Evolutionary conservation across 2,113 vertebrate genomes (phyloP).

Genomic region (Brachypteracias leptosomus): DNA sequence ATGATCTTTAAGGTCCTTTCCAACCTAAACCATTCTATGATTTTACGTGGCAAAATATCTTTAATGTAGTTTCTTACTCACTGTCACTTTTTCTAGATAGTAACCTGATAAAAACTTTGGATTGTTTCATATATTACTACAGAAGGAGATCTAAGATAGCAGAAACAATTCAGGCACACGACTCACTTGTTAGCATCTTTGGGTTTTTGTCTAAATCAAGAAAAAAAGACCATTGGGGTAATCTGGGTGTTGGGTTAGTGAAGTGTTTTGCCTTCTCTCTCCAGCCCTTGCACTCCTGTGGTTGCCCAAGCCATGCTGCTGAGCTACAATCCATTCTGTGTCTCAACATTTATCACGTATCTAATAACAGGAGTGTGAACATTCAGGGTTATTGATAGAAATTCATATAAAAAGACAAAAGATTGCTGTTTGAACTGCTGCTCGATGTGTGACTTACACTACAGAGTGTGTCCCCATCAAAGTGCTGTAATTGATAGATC

Average conservation of each 20-base stretch:
- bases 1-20: not conserved
- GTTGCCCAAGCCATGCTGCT: not conserved
- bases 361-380: not conserved
- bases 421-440: not conserved
- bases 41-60: not conserved
- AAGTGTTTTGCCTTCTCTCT: not conserved
- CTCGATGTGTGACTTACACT: not conserved
- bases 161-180: not conserved
- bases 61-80: not conserved
- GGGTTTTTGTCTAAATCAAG: too few species aligned
- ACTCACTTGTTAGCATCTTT: too few species aligned
- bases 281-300: not conserved
- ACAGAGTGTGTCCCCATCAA: not conserved
- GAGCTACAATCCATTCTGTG: not conserved
- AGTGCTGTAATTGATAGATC: not conserved
- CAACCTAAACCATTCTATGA: not conserved
- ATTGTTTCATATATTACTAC: not conserved
- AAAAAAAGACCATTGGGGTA: not conserved
- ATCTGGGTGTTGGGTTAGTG: rapidly evolving
- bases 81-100: not conserved
- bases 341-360: not conserved
- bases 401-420: not conserved
- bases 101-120: rapidly evolving
- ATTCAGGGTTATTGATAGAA: not conserved
- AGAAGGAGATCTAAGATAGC: not conserved